Percentiles rank a stretch among this genome's conserved stretches.
These are phyloP conservation scores for Brachionichthys hirsutus DNA, from an alignment of 2,113 vertebrate species.

Conservation along the genomic window DNA sequence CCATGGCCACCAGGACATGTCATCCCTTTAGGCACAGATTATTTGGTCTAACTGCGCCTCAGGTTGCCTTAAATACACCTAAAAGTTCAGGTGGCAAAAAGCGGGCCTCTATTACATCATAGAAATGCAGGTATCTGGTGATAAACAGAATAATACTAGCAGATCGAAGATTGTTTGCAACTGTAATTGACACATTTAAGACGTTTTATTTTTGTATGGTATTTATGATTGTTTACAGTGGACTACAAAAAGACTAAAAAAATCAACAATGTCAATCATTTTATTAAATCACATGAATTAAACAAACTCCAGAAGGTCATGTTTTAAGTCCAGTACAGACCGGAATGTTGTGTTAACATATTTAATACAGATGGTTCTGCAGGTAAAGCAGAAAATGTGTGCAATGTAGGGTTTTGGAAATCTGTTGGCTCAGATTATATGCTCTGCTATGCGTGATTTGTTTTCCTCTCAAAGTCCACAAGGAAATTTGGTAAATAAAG, in stretches of 20 bases:
- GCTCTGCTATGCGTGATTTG: conserved; percentile 61
- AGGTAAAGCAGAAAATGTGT: conserved; percentile 33
- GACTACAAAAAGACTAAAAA: no score
- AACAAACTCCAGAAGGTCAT: no score
- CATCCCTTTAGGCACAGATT: conserved; percentile 14
- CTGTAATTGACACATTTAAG: no score
- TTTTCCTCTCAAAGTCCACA: conserved; percentile 51
- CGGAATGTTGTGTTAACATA: conserved; percentile 19
- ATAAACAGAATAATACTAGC: background rate
- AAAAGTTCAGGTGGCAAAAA: conserved; percentile 13
- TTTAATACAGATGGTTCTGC: conserved; percentile 18
- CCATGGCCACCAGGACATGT: background rate
- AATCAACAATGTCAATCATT: no score
- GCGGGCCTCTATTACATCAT: background rate
- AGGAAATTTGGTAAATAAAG: conserved; percentile 72
- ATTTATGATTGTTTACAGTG: no score
- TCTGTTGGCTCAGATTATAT: conserved; percentile 54
- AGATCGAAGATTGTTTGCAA: background rate
- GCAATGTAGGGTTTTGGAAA: conserved; percentile 33
- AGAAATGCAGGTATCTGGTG: conserved; percentile 10
- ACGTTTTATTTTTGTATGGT: no score
- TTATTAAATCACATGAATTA: no score
- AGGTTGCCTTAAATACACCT: conserved; percentile 12
- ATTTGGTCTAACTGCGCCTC: conserved; percentile 21
- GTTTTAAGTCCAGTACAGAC: conserved; percentile 7